A percentile compares a stretch with the other conserved stretches of the same genome.
Evolutionary conservation across 2,888 invertebrate genomes (phyloP).

Genomic region (Melieria crassipennis): DNA sequence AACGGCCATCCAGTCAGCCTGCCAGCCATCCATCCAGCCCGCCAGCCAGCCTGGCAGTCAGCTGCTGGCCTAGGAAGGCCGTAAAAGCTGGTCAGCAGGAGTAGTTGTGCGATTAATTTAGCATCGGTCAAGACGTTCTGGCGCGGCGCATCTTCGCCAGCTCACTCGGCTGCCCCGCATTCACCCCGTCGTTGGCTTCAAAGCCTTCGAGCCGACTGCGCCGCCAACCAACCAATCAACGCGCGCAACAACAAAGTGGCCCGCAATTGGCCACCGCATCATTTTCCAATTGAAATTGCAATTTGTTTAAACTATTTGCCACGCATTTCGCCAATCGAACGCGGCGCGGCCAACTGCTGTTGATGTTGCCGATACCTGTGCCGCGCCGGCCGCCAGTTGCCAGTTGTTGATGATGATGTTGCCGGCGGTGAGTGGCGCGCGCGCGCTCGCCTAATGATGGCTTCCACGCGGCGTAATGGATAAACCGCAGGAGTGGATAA

Average conservation of each 20-base stretch:
- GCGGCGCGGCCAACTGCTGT: constrained; percentile 31
- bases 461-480: neutral
- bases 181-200: constrained; percentile 18
- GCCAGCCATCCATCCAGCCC: constrained; percentile 6
- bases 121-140: constrained; percentile 27
- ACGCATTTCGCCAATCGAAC: constrained; percentile 43
- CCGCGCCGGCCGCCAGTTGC: constrained; percentile 4
- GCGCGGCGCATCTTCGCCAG: constrained; percentile 15
- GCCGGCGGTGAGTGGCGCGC: constrained; percentile 20
- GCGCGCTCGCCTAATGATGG: constrained; percentile 35
- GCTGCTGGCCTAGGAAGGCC: neutral
- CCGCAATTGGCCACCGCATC: constrained; percentile 26
- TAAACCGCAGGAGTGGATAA: neutral
- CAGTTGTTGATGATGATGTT: constrained; percentile 37
- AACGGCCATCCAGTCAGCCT: constrained; percentile 7
- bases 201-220: constrained; percentile 28
- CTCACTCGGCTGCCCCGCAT: no score
- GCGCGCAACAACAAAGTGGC: constrained; percentile 17
- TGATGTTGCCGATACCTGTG: constrained; percentile 22
- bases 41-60: constrained; percentile 4
- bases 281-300: constrained; percentile 47
- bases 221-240: constrained; percentile 14
- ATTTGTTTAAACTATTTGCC: constrained; percentile 50
- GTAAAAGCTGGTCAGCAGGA: constrained; percentile 8
- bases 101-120: constrained; percentile 36